Evolutionary conservation across 2,888 invertebrate species (phyloP).

Genomic region (Andrena dorsata): DNA sequence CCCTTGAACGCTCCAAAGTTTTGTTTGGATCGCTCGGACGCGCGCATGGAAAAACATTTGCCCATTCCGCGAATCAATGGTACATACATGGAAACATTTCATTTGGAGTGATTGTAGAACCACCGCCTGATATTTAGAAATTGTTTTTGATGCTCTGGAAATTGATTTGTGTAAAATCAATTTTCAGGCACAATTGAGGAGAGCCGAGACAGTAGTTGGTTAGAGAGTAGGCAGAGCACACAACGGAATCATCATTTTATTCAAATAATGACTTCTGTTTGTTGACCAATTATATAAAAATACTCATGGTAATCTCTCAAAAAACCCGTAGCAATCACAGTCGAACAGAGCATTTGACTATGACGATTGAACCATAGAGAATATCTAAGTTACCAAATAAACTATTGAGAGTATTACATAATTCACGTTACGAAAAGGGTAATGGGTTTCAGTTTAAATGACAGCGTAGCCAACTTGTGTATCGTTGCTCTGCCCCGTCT

Average conservation of each 20-base stretch:
- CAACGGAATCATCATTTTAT: too few relatives aligned
- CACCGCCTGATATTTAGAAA: too few relatives aligned
- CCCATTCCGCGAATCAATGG: not conserved
- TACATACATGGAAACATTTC: not conserved
- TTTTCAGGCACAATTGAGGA: too few relatives aligned
- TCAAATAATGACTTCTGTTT: too few relatives aligned
- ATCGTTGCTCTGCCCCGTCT: not conserved
- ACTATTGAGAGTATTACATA: not conserved
- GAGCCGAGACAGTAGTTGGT: too few relatives aligned
- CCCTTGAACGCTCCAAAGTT: not conserved
- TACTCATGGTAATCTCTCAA: too few relatives aligned
- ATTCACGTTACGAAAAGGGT: not conserved
- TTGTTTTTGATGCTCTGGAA: too few relatives aligned
- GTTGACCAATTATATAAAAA: too few relatives aligned
- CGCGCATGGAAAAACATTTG: conserved; percentile 1
- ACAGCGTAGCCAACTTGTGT: not conserved
- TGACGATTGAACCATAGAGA: not conserved
- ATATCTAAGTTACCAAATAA: not conserved
- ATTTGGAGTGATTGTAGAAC: too few relatives aligned
- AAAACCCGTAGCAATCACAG: too few relatives aligned
- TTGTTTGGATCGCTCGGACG: not conserved
- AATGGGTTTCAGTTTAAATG: not conserved
- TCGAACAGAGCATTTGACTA: not conserved
- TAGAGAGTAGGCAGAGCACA: too few relatives aligned
- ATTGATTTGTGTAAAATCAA: too few relatives aligned